phyloP scores from a whole-genome alignment of 1,140 invertebrate genomes.

The Drosophila suzukii region DNA sequence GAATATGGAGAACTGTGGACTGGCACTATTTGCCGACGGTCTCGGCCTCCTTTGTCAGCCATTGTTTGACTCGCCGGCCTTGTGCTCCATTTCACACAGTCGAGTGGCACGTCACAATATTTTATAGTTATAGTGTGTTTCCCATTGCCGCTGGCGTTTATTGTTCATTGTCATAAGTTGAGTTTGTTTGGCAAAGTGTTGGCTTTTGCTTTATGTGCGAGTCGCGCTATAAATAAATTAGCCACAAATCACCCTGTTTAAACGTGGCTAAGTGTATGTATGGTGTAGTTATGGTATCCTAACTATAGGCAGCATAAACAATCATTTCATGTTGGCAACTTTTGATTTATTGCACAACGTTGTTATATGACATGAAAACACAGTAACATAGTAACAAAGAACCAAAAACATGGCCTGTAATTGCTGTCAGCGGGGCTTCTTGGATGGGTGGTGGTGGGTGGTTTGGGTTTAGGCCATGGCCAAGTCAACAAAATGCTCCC shows the following conservation, averaged over 20 bases:
- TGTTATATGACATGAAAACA: slow-evolving; percentile 63
- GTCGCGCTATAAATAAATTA: slow-evolving; percentile 28
- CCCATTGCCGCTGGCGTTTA: slow-evolving; percentile 21
- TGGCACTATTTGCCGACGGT: slow-evolving; percentile 38
- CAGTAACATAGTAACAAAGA: slow-evolving; percentile 27
- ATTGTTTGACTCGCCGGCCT: slow-evolving; percentile 67
- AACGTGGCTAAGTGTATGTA: slow-evolving; percentile 18
- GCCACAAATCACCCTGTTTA: slow-evolving; percentile 33
- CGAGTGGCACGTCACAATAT: slow-evolving; percentile 32
- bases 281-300: not conserved
- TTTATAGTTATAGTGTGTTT: slow-evolving; percentile 43
- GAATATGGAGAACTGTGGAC: slow-evolving; percentile 2
- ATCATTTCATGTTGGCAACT: slow-evolving; percentile 53
- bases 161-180: slow-evolving; percentile 40
- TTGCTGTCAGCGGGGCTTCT: slow-evolving; percentile 34
- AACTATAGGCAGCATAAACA: slow-evolving; percentile 50
- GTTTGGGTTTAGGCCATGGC: slow-evolving; percentile 38
- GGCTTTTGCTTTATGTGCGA: slow-evolving; percentile 12
- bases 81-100: slow-evolving; percentile 61
- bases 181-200: slow-evolving; percentile 28
- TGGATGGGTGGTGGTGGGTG: not conserved
- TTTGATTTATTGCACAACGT: slow-evolving; percentile 73
- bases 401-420: slow-evolving; percentile 44
- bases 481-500: slow-evolving; percentile 21
- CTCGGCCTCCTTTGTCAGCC: slow-evolving; percentile 53